Percentiles rank a stretch among this genome's conserved stretches.
Conservation (phyloP, 1,140 invertebrate species). For the Drosophila oshimai region DNA sequence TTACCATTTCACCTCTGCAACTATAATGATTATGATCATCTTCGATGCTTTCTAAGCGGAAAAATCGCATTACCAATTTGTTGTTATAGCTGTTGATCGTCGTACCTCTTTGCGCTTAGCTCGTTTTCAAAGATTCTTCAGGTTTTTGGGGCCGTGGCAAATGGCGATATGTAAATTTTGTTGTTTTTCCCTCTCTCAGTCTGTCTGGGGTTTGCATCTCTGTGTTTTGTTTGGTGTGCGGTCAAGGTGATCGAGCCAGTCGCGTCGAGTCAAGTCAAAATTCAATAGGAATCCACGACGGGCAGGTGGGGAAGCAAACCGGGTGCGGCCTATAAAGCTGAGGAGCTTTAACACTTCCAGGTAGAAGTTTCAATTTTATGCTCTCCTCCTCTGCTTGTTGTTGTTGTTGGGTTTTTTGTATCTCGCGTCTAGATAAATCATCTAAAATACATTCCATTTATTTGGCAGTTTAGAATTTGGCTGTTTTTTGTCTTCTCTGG, state of each 20-base stretch:
- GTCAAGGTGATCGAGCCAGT: conserved; percentile 65
- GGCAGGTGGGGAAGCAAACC: conserved; percentile 42
- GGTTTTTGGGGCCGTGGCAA: conserved; percentile 6
- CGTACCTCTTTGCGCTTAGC: conserved; percentile 4
- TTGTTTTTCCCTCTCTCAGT: conserved; percentile 7
- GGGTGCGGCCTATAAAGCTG: conserved; percentile 21
- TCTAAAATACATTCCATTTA: conserved; percentile 56
- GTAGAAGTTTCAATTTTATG: conserved; percentile 63
- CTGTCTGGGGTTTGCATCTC: neutral
- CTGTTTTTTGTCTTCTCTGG: conserved; percentile 16
- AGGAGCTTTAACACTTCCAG: conserved; percentile 61
- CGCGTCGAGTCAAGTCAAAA: conserved; percentile 23
- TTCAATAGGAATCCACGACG: conserved; percentile 38
- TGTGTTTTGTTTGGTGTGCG: conserved; percentile 26
- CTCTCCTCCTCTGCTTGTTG: neutral
- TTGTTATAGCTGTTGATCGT: conserved; percentile 12
- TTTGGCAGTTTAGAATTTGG: conserved; percentile 68
- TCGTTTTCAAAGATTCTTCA: neutral
- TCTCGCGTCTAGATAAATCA: conserved; percentile 62
- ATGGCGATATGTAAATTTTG: conserved; percentile 52
- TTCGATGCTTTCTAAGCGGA: neutral
- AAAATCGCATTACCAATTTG: conserved; percentile 20
- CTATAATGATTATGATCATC: conserved; percentile 10
- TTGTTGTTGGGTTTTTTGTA: neutral
- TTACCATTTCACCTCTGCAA: neutral